A percentile compares a stretch with the other conserved stretches of the same genome.
Conservation (phyloP, 1,140 invertebrate genomes). For the Drosophila arizonae region DNA sequence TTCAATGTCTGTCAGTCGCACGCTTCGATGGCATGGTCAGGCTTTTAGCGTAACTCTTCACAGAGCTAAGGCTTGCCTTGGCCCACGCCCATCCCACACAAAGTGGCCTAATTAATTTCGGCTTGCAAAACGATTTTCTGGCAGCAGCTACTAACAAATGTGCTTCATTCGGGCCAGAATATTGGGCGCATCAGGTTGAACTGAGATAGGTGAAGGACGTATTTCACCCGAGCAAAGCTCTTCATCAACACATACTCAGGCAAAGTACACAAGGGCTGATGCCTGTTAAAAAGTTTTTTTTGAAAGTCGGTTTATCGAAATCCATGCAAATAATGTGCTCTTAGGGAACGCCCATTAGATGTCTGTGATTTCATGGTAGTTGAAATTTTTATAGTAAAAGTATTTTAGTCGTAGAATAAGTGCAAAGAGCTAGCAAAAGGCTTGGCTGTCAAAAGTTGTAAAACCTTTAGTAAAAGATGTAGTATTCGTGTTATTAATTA, state of each 20-base stretch:
- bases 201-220: neutral
- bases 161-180: neutral
- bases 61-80: neutral
- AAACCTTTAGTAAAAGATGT: too few relatives aligned
- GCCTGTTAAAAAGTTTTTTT: neutral
- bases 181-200: neutral
- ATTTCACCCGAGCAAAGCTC: neutral
- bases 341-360: neutral
- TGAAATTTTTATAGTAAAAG: too few relatives aligned
- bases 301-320: neutral
- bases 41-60: constrained; percentile 3
- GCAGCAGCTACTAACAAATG: constrained; percentile 6
- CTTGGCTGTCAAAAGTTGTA: too few relatives aligned
- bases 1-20: constrained; percentile 28
- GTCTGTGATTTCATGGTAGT: too few relatives aligned
- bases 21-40: neutral
- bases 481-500: too few relatives aligned
- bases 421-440: too few relatives aligned
- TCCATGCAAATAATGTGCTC: neutral
- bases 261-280: neutral
- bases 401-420: too few relatives aligned
- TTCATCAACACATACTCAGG: neutral
- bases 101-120: constrained; percentile 45
- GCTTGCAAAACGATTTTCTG: constrained; percentile 22
- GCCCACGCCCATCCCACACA: neutral